Base-by-base conservation (phyloP, 2,797 vertebrate species). In the Chelidonichthys spinosus region DNA sequence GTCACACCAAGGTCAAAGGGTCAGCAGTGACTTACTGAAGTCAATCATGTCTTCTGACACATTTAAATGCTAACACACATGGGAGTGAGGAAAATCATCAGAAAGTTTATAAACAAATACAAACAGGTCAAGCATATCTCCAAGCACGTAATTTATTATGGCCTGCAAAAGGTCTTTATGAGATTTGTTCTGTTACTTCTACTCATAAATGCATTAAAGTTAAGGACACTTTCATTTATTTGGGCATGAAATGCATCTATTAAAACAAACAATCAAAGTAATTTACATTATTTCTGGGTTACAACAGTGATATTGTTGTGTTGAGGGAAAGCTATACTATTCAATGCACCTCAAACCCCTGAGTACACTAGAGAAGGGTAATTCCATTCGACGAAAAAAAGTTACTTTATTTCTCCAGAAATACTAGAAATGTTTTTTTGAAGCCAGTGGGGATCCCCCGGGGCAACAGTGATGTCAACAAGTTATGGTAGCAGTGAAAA, bases 401-500 rank as follows among this genome's bases (percentile, higher is more conserved):
- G 25, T 25, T 25, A 25, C 2, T 25, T 25, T 25, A 35, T 53
- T 14, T 53, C 13, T 14, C 14, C 0, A 15, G 11, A 54, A 54
- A 32, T 54, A 33, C 10, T 54, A 25, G 25, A 25, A 25, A 13
- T 35, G 1, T 35, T 54, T 13, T 35, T 8, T 14, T 63, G 35
- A 2, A 49, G 18, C 54, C 11, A 3, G 1, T 35, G 25, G 59
- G 11, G 49, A 25, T 82, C 84, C 76, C 25, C 85, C 56, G 14
- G 60, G 78, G 79, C 5, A 13, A 72, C 17, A 10, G 15, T 81
- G 85, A 83, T n/a, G 70, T 61, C 25, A 60, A 49, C 63, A 46
- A 11, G n/a, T 43, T 2, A 17, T 2, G 32, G 32, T 36, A 25
- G 11, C 36, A 10, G 63, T 32, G n/a, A 35, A 49, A 8, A 33